Evolutionary conservation across 2,113 vertebrate genomes (phyloP).

Genomic region (Speoplatyrhinus poulsoni): DNA sequence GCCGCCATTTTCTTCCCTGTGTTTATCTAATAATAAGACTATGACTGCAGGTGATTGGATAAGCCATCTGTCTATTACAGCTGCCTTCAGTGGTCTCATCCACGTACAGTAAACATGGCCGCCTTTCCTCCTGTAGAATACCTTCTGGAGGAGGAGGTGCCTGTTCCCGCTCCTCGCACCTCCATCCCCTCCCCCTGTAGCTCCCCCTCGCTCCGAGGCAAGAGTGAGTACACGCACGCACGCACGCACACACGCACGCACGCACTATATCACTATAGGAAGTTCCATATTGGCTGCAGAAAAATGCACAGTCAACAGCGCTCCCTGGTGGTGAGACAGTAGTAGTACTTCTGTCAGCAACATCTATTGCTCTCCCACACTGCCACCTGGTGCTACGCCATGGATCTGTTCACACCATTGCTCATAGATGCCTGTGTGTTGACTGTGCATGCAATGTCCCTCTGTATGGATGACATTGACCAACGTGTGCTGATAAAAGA

Average conservation of each 20-base stretch:
- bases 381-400: too few relatives aligned
- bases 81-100: not conserved
- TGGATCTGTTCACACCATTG: not conserved
- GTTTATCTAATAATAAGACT: too few relatives aligned
- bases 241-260: not conserved
- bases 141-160: conserved; percentile 82
- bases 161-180: conserved; percentile 79
- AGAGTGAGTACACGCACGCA: conserved; percentile 79
- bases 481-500: too few relatives aligned
- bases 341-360: not conserved
- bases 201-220: conserved; percentile 86
- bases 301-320: conserved; percentile 15
- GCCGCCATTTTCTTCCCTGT: too few relatives aligned
- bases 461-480: too few relatives aligned
- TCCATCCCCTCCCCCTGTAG: conserved; percentile 81
- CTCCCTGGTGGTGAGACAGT: conserved; percentile 12
- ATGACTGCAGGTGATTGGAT: too few relatives aligned
- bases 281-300: not conserved
- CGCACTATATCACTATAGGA: not conserved
- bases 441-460: too few relatives aligned
- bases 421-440: not conserved
- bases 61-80: too few relatives aligned
- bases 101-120: not conserved
- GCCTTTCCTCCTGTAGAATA: conserved; percentile 76
- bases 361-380: not conserved